Percentiles rank a stretch among this genome's conserved stretches.
These are phyloP conservation scores for Unio pictorum DNA, from an alignment of 2,888 invertebrate species.

Conservation along the genomic window DNA sequence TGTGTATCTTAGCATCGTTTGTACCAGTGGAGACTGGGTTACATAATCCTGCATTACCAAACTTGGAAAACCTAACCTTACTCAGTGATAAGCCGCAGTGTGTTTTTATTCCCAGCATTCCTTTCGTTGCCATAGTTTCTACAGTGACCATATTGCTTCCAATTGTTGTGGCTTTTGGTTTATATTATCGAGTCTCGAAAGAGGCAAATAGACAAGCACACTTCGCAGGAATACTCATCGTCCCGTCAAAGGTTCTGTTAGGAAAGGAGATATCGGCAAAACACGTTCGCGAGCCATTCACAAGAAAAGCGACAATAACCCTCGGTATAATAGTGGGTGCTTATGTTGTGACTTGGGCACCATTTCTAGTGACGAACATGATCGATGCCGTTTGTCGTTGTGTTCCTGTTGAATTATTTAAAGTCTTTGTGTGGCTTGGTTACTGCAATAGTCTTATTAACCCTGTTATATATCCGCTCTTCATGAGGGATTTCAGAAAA, in stretches of 20 bases:
- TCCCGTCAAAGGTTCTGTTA: constrained; percentile 54
- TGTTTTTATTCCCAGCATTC: constrained; percentile 53
- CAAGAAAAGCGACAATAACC: constrained; percentile 59
- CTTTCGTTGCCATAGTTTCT: constrained; percentile 52
- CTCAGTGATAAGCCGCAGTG: constrained; percentile 48
- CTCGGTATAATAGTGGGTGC: constrained; percentile 61
- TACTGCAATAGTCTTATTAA: constrained; percentile 60
- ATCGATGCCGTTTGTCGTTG: constrained; percentile 51
- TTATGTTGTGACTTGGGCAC: constrained; percentile 62
- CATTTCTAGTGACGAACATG: constrained; percentile 54
- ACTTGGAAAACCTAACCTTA: constrained; percentile 54
- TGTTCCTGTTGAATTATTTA: constrained; percentile 49
- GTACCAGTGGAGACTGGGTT: constrained; percentile 59
- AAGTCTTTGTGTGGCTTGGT: constrained; percentile 58
- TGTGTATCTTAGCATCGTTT: constrained; percentile 57
- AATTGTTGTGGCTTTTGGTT: constrained; percentile 52
- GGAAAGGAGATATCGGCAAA: constrained; percentile 52
- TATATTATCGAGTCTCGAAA: constrained; percentile 59
- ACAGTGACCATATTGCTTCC: constrained; percentile 59
- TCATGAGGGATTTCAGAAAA: constrained; percentile 61
- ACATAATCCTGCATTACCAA: constrained; percentile 50
- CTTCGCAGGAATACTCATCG: constrained; percentile 52
- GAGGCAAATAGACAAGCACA: constrained; percentile 60
- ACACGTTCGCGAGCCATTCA: constrained; percentile 58
- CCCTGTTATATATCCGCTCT: constrained; percentile 62